Conservation (phyloP, 2,888 invertebrate genomes). For the Polydrusus pterygomalis region DNA sequence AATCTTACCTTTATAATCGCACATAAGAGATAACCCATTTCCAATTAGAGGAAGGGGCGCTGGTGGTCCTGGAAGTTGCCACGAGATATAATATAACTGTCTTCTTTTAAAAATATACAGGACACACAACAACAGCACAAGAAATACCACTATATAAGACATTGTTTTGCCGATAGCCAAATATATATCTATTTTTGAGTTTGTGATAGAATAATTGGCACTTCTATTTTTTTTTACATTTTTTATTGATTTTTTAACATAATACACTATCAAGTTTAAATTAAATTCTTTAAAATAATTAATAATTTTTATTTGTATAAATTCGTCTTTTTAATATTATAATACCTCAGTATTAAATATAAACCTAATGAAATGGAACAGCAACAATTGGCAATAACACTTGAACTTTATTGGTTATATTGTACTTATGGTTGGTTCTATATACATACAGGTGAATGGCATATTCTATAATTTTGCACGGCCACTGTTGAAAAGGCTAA, state of each 20-base stretch:
- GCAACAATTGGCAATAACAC: neutral
- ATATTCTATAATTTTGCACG: neutral
- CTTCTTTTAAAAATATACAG: conserved; percentile 41
- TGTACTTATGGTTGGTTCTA: neutral
- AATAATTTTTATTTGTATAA: too few species aligned
- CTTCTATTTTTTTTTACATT: neutral
- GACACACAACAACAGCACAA: conserved; percentile 25
- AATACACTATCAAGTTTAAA: neutral
- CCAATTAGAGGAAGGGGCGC: conserved; percentile 56
- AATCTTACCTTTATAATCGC: conserved; percentile 55
- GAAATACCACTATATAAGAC: neutral
- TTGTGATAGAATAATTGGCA: too few species aligned
- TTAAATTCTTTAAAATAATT: too few species aligned
- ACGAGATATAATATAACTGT: conserved; percentile 46
- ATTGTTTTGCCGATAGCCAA: neutral
- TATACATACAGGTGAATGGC: neutral
- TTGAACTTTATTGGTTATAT: neutral
- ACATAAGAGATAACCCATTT: conserved; percentile 56
- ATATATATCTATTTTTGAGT: neutral
- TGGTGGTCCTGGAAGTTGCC: conserved; percentile 55
- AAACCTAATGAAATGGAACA: neutral
- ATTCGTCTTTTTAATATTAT: too few species aligned
- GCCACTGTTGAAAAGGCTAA: conserved; percentile 14
- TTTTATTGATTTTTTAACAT: neutral
- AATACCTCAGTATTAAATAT: too few species aligned